Conservation (phyloP, 2,888 invertebrate genomes). For the Caenorhabditis sp. region DNA sequence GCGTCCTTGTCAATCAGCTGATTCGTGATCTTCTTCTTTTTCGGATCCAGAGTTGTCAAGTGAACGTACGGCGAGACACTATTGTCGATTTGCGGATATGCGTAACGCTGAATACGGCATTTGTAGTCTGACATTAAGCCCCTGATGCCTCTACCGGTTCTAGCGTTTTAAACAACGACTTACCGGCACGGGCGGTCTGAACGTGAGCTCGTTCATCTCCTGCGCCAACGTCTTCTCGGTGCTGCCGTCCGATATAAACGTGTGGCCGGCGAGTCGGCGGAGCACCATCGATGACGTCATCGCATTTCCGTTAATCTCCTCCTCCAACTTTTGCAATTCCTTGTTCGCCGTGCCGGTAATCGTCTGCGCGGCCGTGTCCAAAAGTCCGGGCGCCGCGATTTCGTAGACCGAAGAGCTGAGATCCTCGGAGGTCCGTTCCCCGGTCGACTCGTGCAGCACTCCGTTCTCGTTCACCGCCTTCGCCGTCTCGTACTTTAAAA, state of each 20-base stretch:
- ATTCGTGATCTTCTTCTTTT: constrained; percentile 53
- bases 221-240: constrained; percentile 63
- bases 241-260: constrained; percentile 43
- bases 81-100: constrained; percentile 67
- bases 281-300: constrained; percentile 68
- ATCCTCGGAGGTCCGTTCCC: constrained; percentile 43
- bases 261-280: constrained; percentile 48
- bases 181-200: constrained; percentile 61
- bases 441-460: constrained; percentile 27
- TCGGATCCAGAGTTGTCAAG: constrained; percentile 60
- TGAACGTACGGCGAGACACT: constrained; percentile 54
- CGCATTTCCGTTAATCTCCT: constrained; percentile 64
- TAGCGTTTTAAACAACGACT: no score
- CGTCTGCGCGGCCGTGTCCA: constrained; percentile 65
- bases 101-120: constrained; percentile 50
- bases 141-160: no score
- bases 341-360: constrained; percentile 64
- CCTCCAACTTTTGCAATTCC: constrained; percentile 66
- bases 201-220: constrained; percentile 70
- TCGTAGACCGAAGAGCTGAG: constrained; percentile 67
- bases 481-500: constrained; percentile 59
- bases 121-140: no score
- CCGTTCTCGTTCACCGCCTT: constrained; percentile 47
- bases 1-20: constrained; percentile 57
- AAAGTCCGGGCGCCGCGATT: constrained; percentile 64